Evolutionary conservation across 2,888 invertebrate genomes (phyloP), one percentile per base, ranked within the genome.

Genomic region (Yponomeuta sedellus): DNA sequence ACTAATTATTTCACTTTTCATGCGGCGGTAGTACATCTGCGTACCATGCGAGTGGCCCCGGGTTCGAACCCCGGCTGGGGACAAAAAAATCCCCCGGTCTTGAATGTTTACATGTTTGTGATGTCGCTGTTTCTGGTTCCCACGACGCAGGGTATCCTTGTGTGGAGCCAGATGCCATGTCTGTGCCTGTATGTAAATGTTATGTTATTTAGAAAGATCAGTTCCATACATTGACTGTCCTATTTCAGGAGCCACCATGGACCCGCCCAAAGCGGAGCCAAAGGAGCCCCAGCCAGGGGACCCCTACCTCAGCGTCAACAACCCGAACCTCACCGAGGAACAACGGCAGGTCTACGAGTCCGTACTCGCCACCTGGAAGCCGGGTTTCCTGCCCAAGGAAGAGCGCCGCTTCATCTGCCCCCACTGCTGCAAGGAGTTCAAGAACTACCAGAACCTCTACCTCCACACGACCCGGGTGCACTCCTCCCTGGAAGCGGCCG

Each of bases 291-390:
- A 6, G 10, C 62, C 34, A 64, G 68, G 66, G 39, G 67, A 66
- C 58, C 64, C 65, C 62, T 90, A 83, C 70, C 82, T 88, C 25
- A 86, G 85, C 40, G 86, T 89, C 0, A 87, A 77, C 34, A 87
- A 86, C 56, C 80, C 83, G 0, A 71, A 75, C 0, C 71, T 90
- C 0, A 90, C 89, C 0, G 82, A 85, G 0, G 89, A 90, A 61
- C 90, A 90, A 59, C 68, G 88, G 0, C 80, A 86, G n/a, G 89
- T 90, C 88, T 90, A 90, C 67, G 88, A 90, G 66, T 87, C 87
- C 0, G 88, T 90, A 0, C 79, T 90, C 0, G 72, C 86, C 0
- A 89, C 90, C 0, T 90, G 89, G 88, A 88, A 86, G 52, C 89
- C 90, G 0, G 79, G 85, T 0, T 72, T 87, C 75, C 88, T 81